Base-by-base conservation (phyloP, 2,888 invertebrate genomes). In the Ormyrus nitidulus region DNA sequence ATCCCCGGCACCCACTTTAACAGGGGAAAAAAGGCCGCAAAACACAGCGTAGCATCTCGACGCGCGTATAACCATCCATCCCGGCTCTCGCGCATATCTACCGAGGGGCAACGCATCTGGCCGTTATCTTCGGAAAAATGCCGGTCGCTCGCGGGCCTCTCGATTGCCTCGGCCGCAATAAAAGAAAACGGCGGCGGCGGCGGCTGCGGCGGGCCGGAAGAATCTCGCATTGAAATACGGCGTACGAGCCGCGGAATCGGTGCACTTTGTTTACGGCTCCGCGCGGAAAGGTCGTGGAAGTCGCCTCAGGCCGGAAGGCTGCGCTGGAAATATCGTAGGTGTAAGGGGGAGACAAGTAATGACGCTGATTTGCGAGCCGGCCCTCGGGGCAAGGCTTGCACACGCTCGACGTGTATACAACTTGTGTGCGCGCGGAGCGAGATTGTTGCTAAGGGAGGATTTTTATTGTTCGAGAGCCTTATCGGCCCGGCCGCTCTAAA, bases 291-390 rank as follows among this genome's bases (percentile, higher is more conserved):
- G 64, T 73, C 79, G 56, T 51, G 68, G 61, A 51, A 54, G 49
- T 53, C 53, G 72, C 76, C 72, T 78, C 46, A 70, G 48, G 70
- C 62, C 53, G 64, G 62, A 69, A 4, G 19, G 56, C 56, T 56
- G 6, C 58, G 48, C 65, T 48, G 49, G 58, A 61, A 66, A 59
- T 56, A 65, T 65, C 69, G 76, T 64, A 62, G 69, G 69, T 59
- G 68, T 75, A 44, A 48, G 58, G 56, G 44, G 48, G 65, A 59
- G 69, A 71, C 66, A 71, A 76, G 72, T 64, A 75, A 75, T 79
- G 79, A 65, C 77, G 61, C 66, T 71, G 77, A 77, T 81, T 80
- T 77, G 80, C 73, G 77, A 73, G 77, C 73, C 7, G 1, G 44
- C 54, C 66, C 19, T 19, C 19, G 19, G 19, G 19, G 19, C 19